These are phyloP conservation scores for Xanthostigma xanthostigma DNA, from an alignment of 2,888 invertebrate genomes.

Conservation along the genomic window DNA sequence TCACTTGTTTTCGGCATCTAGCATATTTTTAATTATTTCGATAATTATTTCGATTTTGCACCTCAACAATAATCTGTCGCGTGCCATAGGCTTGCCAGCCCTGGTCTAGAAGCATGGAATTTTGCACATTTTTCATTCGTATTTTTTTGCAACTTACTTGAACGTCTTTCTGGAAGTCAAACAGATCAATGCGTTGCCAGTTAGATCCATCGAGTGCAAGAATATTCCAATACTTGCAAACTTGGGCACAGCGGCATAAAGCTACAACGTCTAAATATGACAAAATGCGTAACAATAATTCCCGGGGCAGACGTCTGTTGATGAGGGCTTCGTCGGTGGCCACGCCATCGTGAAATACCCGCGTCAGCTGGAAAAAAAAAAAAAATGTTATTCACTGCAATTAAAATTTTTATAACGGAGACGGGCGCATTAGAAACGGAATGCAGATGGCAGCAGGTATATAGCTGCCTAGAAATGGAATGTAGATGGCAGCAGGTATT, in stretches of 20 bases:
- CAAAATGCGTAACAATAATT: constrained; percentile 81
- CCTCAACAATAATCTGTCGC: not conserved
- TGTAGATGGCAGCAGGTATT: too few relatives aligned
- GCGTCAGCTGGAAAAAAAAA: constrained; percentile 44
- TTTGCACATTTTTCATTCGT: not conserved
- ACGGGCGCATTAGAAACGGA: too few relatives aligned
- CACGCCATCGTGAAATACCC: constrained; percentile 44
- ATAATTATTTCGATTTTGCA: not conserved
- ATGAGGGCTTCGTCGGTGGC: constrained; percentile 63
- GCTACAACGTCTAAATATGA: constrained; percentile 94
- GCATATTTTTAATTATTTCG: too few relatives aligned
- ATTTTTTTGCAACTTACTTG: constrained; percentile 51
- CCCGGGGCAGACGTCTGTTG: constrained; percentile 92
- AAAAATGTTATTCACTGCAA: constrained; percentile 3
- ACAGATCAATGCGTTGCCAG: constrained; percentile 98
- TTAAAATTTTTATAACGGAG: not conserved
- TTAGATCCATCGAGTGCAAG: constrained; percentile 97
- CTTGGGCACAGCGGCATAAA: constrained; percentile 89
- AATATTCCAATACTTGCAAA: constrained; percentile 71
- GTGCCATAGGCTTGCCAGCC: too few relatives aligned
- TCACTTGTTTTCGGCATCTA: too few relatives aligned
- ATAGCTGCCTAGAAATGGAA: too few relatives aligned
- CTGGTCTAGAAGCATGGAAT: too few relatives aligned
- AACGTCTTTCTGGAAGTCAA: constrained; percentile 96
- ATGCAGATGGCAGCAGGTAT: too few relatives aligned